Conservation (phyloP, 2,888 invertebrate species). For the Phymatocera aterrima region DNA sequence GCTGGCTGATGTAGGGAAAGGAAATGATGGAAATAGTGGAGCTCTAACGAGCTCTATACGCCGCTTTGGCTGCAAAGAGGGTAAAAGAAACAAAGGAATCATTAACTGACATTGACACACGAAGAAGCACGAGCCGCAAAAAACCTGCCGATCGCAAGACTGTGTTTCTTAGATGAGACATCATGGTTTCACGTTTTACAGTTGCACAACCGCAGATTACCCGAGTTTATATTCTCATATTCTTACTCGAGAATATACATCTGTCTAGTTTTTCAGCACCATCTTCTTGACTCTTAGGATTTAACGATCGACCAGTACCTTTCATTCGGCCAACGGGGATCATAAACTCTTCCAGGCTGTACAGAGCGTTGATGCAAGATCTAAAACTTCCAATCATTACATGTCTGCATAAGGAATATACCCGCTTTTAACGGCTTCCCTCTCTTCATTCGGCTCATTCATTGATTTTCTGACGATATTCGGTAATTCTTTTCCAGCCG, state of each 20-base stretch:
- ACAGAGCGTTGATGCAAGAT: neutral
- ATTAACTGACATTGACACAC: conserved; percentile 38
- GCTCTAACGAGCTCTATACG: conserved; percentile 26
- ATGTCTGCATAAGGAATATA: neutral
- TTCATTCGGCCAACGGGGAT: neutral
- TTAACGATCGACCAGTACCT: neutral
- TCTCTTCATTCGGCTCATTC: no score
- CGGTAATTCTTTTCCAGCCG: neutral
- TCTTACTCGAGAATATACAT: neutral
- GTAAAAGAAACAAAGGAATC: conserved; percentile 23
- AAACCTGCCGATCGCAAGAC: conserved; percentile 17
- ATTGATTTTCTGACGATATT: no score
- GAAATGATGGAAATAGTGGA: conserved; percentile 19
- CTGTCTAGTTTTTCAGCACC: conserved; percentile 13
- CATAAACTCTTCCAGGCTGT: neutral
- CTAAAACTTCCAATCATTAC: neutral
- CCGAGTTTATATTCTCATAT: conserved; percentile 15
- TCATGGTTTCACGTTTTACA: conserved; percentile 31
- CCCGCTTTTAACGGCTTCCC: no score
- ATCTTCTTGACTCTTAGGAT: neutral
- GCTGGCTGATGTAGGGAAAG: neutral
- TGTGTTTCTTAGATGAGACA: conserved; percentile 27
- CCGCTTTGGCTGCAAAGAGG: conserved; percentile 9
- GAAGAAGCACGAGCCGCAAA: neutral
- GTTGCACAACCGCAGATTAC: conserved; percentile 8